Evolutionary conservation across 1,140 invertebrate genomes (phyloP), one percentile per base, ranked within the genome.

Genomic region (Monomorium pharaonis): DNA sequence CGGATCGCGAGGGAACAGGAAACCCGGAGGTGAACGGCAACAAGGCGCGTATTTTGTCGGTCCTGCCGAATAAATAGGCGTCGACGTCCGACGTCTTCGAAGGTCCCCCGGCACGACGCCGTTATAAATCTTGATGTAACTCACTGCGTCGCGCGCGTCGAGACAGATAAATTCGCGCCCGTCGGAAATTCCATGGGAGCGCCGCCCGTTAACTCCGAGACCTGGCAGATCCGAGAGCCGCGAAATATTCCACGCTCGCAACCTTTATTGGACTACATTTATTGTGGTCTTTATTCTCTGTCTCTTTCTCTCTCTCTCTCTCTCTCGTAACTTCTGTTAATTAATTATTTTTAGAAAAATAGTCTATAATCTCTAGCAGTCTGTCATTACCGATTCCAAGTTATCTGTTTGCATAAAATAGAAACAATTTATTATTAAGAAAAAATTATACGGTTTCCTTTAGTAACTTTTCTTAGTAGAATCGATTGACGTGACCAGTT

Each of bases 1-100:
- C 89, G 78, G 90, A 89, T 90, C 74, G 86, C 81, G 85, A 75
- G 88, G 88, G 84, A 89, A 89, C 83, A 89, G 88, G 88, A 88
- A 89, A 88, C 85, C 58, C 58, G 70, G n/a, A 80, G 74, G 86
- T 63, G 88, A 80, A 33, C 63, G 63, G 60, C 62, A 44, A 44
- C 44, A 42, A 63, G 42, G 42, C 75, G 56, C 75, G 56, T 10
- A n/a, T n/a, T n/a, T n/a, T 51, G 33, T 9, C 74, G 33, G 49
- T 30, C 62, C 58, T 42, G 51, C 49, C 74, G 72, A 89, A 86
- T 89, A 89, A 89, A 86, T 89, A 84, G 67, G 27, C 74, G 84
- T 62, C 84, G 76, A 83, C 54, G 70, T 77, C 77, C 76, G 72
- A 65, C 58, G 42, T 78, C 87, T 88, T 88, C 76, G 62, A 62